Percentiles rank a stretch among this genome's conserved stretches.
Evolutionary conservation across 2,888 invertebrate species (phyloP).

Genomic region (Trachelus iudaicus): DNA sequence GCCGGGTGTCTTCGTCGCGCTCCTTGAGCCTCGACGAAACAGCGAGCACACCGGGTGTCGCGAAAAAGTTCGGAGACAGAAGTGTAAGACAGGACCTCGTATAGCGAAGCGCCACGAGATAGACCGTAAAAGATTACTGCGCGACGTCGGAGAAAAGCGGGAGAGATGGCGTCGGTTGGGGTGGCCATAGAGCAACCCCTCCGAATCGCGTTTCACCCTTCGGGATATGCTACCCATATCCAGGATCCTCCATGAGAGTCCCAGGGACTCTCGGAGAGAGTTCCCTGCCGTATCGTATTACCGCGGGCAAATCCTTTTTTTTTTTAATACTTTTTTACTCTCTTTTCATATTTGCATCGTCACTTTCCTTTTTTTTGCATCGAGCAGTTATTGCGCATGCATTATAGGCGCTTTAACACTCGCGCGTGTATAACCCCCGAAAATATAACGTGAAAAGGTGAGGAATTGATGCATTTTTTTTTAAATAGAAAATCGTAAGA

Average conservation of each 20-base stretch:
- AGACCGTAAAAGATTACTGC: constrained; percentile 58
- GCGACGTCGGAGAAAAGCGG: constrained; percentile 34
- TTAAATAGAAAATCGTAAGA: not conserved
- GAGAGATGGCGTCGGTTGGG: not conserved
- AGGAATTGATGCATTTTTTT: too few relatives aligned
- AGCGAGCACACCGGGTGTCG: not conserved
- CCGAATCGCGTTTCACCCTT: constrained; percentile 12
- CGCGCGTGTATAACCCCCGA: not conserved
- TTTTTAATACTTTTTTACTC: constrained; percentile 14
- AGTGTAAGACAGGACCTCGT: constrained; percentile 23
- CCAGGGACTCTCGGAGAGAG: not conserved
- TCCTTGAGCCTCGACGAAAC: not conserved
- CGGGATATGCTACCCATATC: constrained; percentile 19
- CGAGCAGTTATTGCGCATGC: constrained; percentile 51
- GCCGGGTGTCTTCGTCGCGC: not conserved
- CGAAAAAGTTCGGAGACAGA: not conserved
- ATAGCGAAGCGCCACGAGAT: constrained; percentile 46
- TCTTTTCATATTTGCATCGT: constrained; percentile 32
- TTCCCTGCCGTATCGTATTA: constrained; percentile 57
- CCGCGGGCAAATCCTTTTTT: constrained; percentile 50
- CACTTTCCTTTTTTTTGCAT: constrained; percentile 34
- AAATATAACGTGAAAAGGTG: not conserved
- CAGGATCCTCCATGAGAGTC: constrained; percentile 10
- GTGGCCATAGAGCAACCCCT: constrained; percentile 9
- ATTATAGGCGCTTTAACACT: constrained; percentile 47